Evolutionary conservation across 1,140 invertebrate species (phyloP).

Genomic region (Caenorhabditis remanei): DNA sequence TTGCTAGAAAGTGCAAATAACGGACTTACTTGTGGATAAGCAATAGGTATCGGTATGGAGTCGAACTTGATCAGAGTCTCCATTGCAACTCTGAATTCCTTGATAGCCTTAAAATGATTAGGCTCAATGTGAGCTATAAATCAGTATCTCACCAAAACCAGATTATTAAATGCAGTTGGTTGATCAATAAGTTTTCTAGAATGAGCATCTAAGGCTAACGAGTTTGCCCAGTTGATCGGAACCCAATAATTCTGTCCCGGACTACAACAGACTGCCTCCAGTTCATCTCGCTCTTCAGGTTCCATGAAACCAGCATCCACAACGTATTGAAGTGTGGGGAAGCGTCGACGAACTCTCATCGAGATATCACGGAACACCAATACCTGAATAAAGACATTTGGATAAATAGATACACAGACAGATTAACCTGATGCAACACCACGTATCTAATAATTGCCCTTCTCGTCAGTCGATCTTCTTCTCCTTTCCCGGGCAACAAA

Average conservation of each 20-base stretch:
- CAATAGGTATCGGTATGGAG: slow-evolving; percentile 94
- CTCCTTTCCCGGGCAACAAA: slow-evolving; percentile 82
- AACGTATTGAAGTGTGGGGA: slow-evolving; percentile 89
- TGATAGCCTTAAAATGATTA: slow-evolving; percentile 1
- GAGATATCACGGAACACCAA: slow-evolving; percentile 87
- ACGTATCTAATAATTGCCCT: slow-evolving; percentile 90
- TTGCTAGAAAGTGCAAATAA: no score
- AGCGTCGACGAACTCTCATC: slow-evolving; percentile 90
- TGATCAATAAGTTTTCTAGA: slow-evolving; percentile 25
- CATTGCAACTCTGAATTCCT: slow-evolving; percentile 53
- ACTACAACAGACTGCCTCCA: slow-evolving; percentile 21
- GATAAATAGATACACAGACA: background rate
- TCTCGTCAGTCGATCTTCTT: slow-evolving; percentile 88
- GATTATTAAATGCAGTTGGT: slow-evolving; percentile 26
- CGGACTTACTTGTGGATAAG: slow-evolving; percentile 90
- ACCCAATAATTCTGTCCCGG: slow-evolving; percentile 49
- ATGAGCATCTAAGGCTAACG: slow-evolving; percentile 17
- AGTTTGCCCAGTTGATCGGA: slow-evolving; percentile 61
- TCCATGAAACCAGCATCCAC: slow-evolving; percentile 83
- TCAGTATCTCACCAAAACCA: slow-evolving; percentile 6
- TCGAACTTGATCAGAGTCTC: slow-evolving; percentile 83
- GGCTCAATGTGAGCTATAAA: background rate
- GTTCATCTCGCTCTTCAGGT: slow-evolving; percentile 31
- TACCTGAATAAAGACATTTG: slow-evolving; percentile 83
- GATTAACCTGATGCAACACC: background rate